Evolutionary conservation across 2,797 vertebrate species (phyloP).

Genomic region (Vespertilio murinus): DNA sequence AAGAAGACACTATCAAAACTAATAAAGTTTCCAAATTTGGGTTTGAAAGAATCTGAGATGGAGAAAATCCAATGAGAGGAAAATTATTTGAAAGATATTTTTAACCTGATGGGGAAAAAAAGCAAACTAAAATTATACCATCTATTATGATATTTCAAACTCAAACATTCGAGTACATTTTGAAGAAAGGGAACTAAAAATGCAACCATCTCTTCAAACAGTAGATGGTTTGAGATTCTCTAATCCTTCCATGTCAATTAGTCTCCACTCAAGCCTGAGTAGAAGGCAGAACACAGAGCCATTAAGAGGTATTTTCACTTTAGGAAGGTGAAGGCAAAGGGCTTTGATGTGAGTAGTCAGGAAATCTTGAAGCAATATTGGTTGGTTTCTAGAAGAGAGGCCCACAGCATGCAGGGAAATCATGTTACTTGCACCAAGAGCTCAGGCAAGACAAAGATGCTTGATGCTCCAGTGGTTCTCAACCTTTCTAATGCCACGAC

Average conservation of each 20-base stretch:
- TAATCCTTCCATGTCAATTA: neutral
- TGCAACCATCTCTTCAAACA: neutral
- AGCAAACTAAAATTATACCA: conserved; percentile 59
- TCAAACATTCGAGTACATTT: conserved; percentile 46
- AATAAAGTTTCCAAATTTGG: conserved; percentile 53
- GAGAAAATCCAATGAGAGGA: conserved; percentile 57
- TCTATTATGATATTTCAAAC: conserved; percentile 50
- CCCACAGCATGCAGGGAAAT: neutral
- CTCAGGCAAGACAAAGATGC: neutral
- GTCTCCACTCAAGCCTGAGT: neutral
- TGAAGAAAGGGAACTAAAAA: conserved; percentile 29
- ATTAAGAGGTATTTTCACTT: neutral
- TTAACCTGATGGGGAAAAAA: conserved; percentile 50
- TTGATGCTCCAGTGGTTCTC: too few relatives aligned
- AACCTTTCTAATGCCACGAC: too few relatives aligned
- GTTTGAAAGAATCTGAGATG: conserved; percentile 40
- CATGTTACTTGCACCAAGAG: neutral
- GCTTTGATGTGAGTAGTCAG: neutral
- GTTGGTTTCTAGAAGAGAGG: neutral
- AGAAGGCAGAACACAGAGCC: neutral
- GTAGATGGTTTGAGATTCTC: neutral
- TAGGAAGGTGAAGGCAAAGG: neutral
- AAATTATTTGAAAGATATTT: conserved; percentile 68
- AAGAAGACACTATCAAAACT: conserved; percentile 56
- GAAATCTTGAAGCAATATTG: neutral